Conservation (phyloP, 35 echinoderm and acorn worm species). For the Apostichopus parvimensis region DNA sequence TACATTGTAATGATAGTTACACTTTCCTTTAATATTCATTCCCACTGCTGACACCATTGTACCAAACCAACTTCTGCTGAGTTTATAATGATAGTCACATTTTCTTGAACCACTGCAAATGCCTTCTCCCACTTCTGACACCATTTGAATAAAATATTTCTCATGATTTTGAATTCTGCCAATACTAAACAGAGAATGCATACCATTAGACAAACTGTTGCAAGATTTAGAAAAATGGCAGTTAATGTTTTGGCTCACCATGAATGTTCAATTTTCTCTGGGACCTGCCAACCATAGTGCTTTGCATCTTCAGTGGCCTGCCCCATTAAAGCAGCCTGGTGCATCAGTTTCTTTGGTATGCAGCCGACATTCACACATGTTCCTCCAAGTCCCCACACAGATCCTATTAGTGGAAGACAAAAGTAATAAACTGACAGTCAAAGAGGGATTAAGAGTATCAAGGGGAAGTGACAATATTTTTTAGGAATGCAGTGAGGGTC, state of each 20-base stretch:
- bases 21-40: no score
- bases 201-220: no score
- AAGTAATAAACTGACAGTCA: no score
- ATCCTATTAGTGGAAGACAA: slow-evolving; percentile 29
- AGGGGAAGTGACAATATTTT: no score
- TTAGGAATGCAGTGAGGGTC: no score
- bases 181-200: no score
- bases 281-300: slow-evolving; percentile 88
- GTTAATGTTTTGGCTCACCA: slow-evolving; percentile 54
- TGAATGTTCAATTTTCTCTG: slow-evolving; percentile 50
- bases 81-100: not conserved
- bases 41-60: no score
- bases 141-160: not conserved
- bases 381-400: slow-evolving; percentile 85
- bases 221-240: no score
- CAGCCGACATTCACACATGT: slow-evolving; percentile 98
- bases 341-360: slow-evolving; percentile 97
- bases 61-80: not conserved
- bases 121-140: not conserved
- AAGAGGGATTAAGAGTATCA: no score
- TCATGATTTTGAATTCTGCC: not conserved
- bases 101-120: no score
- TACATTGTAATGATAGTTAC: no score
- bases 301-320: slow-evolving; percentile 77
- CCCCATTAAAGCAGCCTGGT: slow-evolving; percentile 84